Conservation (phyloP, 2,888 invertebrate species). For the Lasioglossum malachurum region DNA sequence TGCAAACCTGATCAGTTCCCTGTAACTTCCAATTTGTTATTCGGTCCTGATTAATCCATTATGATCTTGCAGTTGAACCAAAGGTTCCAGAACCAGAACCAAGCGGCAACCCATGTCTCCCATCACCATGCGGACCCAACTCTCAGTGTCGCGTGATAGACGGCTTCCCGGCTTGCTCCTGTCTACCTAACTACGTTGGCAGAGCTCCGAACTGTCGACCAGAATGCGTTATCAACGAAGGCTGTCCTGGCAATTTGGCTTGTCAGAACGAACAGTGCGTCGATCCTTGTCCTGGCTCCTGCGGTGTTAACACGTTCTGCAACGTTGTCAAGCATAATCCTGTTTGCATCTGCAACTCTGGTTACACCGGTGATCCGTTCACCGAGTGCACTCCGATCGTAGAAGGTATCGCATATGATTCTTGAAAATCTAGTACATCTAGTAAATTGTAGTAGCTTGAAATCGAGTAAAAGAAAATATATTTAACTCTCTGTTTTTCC, state of each 20-base stretch:
- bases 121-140: constrained; percentile 94
- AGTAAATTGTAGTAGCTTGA: background rate
- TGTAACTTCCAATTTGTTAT: background rate
- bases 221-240: constrained; percentile 93
- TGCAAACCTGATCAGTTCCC: too few relatives aligned
- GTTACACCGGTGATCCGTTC: constrained; percentile 94
- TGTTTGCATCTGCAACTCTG: constrained; percentile 92
- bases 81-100: constrained; percentile 82
- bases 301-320: constrained; percentile 92
- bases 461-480: background rate
- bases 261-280: constrained; percentile 93
- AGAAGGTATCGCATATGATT: constrained; percentile 72
- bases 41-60: background rate
- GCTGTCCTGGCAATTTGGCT: constrained; percentile 93
- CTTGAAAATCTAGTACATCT: background rate
- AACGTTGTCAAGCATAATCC: constrained; percentile 94
- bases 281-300: constrained; percentile 94
- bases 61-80: constrained; percentile 31
- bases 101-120: constrained; percentile 91
- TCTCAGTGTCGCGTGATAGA: constrained; percentile 92
- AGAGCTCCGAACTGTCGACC: constrained; percentile 94
- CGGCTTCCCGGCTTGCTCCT: constrained; percentile 92
- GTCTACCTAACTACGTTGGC: constrained; percentile 91
- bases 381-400: constrained; percentile 88
- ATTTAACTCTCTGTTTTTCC: background rate